These are phyloP conservation scores for Micoletzkya japonica DNA, from an alignment of 2,888 invertebrate species.

Conservation along the genomic window DNA sequence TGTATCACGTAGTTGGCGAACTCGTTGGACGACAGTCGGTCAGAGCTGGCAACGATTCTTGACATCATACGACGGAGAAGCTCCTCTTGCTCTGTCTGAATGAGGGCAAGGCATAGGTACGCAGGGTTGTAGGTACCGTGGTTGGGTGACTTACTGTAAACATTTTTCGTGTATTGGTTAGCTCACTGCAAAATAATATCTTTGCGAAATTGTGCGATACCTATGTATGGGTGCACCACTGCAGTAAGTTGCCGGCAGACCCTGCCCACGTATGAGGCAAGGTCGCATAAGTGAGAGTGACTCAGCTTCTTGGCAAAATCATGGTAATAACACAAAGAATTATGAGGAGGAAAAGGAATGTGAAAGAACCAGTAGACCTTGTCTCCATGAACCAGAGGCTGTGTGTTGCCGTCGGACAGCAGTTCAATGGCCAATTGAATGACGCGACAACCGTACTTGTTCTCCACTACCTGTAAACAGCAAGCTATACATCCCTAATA, in stretches of 20 bases:
- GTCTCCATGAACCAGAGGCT: too few relatives aligned
- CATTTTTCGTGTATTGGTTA: too few relatives aligned
- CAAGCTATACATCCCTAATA: background rate
- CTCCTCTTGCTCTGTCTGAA: background rate
- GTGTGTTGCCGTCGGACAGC: conserved; percentile 36
- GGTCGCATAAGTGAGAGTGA: too few relatives aligned
- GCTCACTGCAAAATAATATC: too few relatives aligned
- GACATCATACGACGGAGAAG: conserved; percentile 36
- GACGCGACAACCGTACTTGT: conserved; percentile 54
- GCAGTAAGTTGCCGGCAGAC: too few relatives aligned
- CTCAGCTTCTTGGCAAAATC: too few relatives aligned
- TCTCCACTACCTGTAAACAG: conserved; percentile 40
- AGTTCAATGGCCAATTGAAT: conserved; percentile 52
- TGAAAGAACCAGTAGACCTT: too few relatives aligned
- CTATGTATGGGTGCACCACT: too few relatives aligned
- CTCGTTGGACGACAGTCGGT: conserved; percentile 47
- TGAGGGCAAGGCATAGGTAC: background rate
- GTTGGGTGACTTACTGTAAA: conserved; percentile 1
- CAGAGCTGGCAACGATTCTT: conserved; percentile 32
- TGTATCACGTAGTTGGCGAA: conserved; percentile 61
- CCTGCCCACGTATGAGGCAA: too few relatives aligned
- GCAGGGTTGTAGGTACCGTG: background rate
- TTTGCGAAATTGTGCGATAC: too few relatives aligned
- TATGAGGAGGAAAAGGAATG: too few relatives aligned
- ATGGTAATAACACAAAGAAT: too few relatives aligned